A percentile compares a stretch with the other conserved stretches of the same genome.
Evolutionary conservation across 2,888 invertebrate species (phyloP).

Genomic region (Heterodera filipjevi): DNA sequence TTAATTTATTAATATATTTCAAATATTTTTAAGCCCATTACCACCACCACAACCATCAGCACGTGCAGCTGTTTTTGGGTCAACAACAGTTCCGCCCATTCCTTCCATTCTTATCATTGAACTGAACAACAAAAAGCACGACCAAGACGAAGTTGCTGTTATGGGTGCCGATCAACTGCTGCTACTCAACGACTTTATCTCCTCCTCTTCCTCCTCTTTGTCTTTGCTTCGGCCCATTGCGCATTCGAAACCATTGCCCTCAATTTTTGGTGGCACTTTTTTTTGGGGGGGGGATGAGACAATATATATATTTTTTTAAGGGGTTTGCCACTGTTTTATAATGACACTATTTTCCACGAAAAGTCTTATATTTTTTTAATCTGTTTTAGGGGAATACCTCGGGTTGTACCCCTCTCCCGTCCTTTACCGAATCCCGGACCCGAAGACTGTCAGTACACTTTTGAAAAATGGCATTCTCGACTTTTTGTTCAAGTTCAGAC

Average conservation of each 20-base stretch:
- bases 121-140: slow-evolving; percentile 13
- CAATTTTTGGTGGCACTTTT: neutral
- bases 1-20: neutral
- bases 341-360: no score
- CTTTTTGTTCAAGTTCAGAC: no score
- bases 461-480: no score
- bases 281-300: neutral
- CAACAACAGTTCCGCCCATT: neutral
- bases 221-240: neutral
- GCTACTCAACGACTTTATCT: neutral
- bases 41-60: neutral
- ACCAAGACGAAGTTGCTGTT: neutral
- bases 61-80: neutral
- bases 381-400: no score
- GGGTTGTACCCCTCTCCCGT: no score
- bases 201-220: no score
- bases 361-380: no score
- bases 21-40: neutral
- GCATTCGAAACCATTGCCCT: neutral
- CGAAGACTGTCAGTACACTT: no score
- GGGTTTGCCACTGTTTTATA: no score
- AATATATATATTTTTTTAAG: no score
- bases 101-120: slow-evolving; percentile 19
- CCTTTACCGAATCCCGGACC: no score
- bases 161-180: neutral